Conservation (phyloP, 2,888 invertebrate genomes). For the Lissonota sp. region DNA sequence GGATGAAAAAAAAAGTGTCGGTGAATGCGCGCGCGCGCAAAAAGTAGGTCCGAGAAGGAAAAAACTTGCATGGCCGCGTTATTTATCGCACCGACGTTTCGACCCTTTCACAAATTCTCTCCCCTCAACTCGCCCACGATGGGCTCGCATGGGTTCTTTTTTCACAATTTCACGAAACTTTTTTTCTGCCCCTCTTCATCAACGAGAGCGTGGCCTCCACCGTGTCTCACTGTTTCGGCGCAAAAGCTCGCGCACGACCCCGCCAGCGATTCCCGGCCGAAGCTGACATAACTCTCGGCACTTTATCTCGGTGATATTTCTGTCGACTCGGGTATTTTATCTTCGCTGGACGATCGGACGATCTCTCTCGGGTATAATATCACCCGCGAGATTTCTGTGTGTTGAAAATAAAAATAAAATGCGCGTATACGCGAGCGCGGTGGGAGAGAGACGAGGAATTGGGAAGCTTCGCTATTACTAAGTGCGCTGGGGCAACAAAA, state of each 20-base stretch:
- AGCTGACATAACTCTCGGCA: constrained; percentile 70
- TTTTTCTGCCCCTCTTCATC: constrained; percentile 53
- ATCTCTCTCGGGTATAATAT: constrained; percentile 49
- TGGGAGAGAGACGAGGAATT: neutral
- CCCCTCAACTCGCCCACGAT: neutral
- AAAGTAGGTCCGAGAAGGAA: constrained; percentile 37
- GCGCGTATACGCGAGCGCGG: constrained; percentile 4
- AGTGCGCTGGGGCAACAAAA: constrained; percentile 56
- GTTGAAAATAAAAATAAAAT: neutral
- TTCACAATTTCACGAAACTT: constrained; percentile 70
- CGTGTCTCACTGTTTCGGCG: constrained; percentile 47
- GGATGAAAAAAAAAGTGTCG: constrained; percentile 46
- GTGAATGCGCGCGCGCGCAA: constrained; percentile 56
- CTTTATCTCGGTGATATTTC: constrained; percentile 76
- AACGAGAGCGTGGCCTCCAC: neutral
- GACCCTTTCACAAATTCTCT: constrained; percentile 27
- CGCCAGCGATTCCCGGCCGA: constrained; percentile 33
- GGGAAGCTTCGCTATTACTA: constrained; percentile 26
- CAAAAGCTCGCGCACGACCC: constrained; percentile 18
- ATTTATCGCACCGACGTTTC: constrained; percentile 64
- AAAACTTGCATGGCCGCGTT: constrained; percentile 65
- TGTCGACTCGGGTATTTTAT: constrained; percentile 72
- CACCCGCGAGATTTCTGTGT: constrained; percentile 2
- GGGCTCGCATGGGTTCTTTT: constrained; percentile 58
- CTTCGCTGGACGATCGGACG: constrained; percentile 62